These are phyloP conservation scores for Arvicanthis niloticus DNA, from an alignment of 2,113 vertebrate species.

Conservation along the genomic window DNA sequence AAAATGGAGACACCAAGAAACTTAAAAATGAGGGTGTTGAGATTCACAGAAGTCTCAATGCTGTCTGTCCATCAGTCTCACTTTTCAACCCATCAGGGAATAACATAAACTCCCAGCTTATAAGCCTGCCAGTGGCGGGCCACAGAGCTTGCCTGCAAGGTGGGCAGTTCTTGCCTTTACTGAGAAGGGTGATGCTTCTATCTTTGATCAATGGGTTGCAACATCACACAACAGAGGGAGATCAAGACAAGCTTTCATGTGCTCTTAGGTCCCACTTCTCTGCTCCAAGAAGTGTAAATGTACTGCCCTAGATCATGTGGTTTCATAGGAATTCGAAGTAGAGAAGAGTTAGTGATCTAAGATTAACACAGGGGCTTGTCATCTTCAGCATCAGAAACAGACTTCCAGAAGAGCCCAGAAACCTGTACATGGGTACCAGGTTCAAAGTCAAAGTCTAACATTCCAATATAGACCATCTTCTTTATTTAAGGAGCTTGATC, in stretches of 20 bases:
- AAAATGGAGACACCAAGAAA: background rate
- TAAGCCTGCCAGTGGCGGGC: background rate
- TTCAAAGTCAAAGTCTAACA: background rate
- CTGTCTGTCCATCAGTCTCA: no score
- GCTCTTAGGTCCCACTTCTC: background rate
- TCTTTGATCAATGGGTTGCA: background rate
- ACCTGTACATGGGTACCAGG: background rate
- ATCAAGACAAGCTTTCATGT: background rate
- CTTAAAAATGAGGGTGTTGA: background rate
- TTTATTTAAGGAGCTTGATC: background rate
- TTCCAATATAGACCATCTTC: background rate
- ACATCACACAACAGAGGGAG: background rate
- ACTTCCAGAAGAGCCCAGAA: background rate
- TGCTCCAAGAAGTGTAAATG: background rate
- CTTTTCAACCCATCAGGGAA: background rate
- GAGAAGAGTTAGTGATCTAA: background rate
- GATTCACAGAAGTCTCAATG: background rate
- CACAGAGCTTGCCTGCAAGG: background rate
- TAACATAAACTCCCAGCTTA: background rate
- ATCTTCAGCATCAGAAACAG: background rate
- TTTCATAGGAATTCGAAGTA: background rate
- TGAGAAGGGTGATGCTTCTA: background rate
- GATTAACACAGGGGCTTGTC: background rate
- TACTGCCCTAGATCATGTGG: background rate
- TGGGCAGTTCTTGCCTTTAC: background rate